Base-by-base conservation (phyloP, 2,888 invertebrate species). In the Lepidocyrtoides sp. region DNA sequence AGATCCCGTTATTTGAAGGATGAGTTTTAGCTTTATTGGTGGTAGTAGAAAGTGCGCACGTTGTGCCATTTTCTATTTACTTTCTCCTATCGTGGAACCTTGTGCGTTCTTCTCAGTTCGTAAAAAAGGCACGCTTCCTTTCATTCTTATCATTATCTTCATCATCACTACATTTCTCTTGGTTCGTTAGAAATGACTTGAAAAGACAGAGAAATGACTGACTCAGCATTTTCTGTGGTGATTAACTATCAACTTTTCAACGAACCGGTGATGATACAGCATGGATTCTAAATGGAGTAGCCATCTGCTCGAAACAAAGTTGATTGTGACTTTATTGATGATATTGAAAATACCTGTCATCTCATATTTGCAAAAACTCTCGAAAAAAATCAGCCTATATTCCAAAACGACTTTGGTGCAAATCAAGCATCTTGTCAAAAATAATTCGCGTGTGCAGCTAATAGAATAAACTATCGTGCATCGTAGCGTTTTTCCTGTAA, bases 71-170 rank as follows among this genome's bases (percentile, higher is more conserved):
- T 2, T 48, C 14, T 48, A 12, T 8, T 48, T 48, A 12, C 7
- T 4, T 48, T 12, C 2, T 48, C 48, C 7, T 48, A 48, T 2
- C 2, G 10, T 48, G 12, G 48, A 48, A 12, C 4, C 48, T 8
- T 48, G 48, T 12, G 48, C 4, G 7, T 48, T 48, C 48, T 48
- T 12, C n/a, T 17, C 26, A 29, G 63, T 23, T 23, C 7, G 20
- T 57, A 57, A 57, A 57, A 57, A n/a, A n/a, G 57, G 57, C 57
- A 57, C 57, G 57, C 57, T 57, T 57, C 57, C 57, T 57, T 57
- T 57, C 57, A 57, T 20, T 20, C 17, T 57, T 57, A 57, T 57
- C 57, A 57, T 57, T 57, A 57, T 51, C 14, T 14, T 20, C 57
- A 57, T 17, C 57, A 57, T 20, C 5, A n/a, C n/a, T n/a, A n/a